These are phyloP conservation scores for Cololabis saira DNA, from an alignment of 2,113 vertebrate species.

Conservation along the genomic window DNA sequence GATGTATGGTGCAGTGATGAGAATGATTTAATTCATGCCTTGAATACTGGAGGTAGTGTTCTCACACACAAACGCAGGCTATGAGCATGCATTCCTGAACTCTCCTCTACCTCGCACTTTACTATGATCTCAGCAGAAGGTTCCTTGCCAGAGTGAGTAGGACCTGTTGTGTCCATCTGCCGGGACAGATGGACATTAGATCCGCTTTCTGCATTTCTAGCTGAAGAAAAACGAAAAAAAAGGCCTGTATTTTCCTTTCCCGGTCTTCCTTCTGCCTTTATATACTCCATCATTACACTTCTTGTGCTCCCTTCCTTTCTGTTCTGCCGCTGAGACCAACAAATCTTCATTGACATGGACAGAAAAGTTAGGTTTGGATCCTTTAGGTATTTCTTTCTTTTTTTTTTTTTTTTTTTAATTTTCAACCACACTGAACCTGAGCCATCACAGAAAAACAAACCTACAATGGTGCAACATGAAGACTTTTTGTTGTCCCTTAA, in stretches of 20 bases:
- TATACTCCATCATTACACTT: slow-evolving; percentile 29
- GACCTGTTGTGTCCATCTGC: slow-evolving; percentile 75
- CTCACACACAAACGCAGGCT: slow-evolving; percentile 27
- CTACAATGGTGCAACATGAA: slow-evolving; percentile 27
- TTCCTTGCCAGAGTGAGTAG: slow-evolving; percentile 47
- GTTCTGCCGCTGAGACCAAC: slow-evolving; percentile 54
- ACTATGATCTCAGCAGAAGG: slow-evolving; percentile 65
- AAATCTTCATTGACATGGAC: slow-evolving; percentile 24
- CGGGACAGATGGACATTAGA: slow-evolving; percentile 74
- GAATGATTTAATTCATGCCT: slow-evolving; percentile 61
- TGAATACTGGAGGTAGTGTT: slow-evolving; percentile 60
- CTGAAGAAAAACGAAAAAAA: slow-evolving; percentile 48
- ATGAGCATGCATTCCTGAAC: slow-evolving; percentile 50
- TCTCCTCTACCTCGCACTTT: slow-evolving; percentile 58
- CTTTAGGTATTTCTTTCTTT: slow-evolving; percentile 40
- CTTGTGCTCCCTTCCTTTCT: slow-evolving; percentile 27
- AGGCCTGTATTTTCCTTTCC: slow-evolving; percentile 40
- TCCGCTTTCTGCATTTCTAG: slow-evolving; percentile 63
- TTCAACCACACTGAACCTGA: slow-evolving; percentile 37
- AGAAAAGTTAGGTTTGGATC: slow-evolving; percentile 47
- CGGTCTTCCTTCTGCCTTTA: slow-evolving; percentile 42
- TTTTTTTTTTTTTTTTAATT: slow-evolving; percentile 39
- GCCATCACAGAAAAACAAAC: slow-evolving; percentile 30
- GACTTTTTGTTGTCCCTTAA: slow-evolving; percentile 37
- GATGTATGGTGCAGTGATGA: slow-evolving; percentile 49